A percentile compares a stretch with the other conserved stretches of the same genome.
phyloP scores from a whole-genome alignment of 1,140 invertebrate species.

The Nasonia vitripennis region DNA sequence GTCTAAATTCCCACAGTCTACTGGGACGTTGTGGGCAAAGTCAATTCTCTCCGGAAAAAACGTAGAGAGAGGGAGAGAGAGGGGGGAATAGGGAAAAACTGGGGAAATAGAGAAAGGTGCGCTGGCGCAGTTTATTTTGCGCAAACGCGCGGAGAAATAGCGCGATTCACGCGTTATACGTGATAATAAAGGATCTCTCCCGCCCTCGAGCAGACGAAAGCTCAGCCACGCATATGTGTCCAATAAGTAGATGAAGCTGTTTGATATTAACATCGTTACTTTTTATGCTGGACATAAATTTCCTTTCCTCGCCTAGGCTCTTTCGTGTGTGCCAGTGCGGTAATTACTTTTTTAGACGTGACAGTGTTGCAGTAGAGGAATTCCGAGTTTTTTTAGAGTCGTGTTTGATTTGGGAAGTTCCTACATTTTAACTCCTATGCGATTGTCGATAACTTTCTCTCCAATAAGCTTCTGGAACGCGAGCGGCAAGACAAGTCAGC shows the following conservation, averaged over 20 bases:
- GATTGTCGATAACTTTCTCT: no score
- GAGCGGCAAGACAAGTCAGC: no score
- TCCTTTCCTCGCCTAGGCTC: neutral
- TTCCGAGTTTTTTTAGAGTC: neutral
- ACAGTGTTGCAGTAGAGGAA: neutral
- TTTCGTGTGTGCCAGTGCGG: neutral
- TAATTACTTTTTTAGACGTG: neutral
- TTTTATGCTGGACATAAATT: neutral
- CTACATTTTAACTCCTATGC: no score
- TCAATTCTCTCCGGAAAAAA: neutral
- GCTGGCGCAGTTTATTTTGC: neutral
- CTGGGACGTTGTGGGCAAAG: neutral
- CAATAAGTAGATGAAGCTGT: neutral
- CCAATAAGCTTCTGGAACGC: no score
- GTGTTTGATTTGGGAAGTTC: neutral
- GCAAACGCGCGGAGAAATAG: slow-evolving; percentile 1
- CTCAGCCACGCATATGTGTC: slow-evolving; percentile 4
- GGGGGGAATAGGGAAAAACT: neutral
- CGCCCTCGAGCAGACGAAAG: neutral
- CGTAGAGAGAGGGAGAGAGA: neutral
- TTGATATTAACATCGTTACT: slow-evolving; percentile 18
- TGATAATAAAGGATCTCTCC: neutral
- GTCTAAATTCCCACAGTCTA: neutral
- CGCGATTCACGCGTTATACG: neutral
- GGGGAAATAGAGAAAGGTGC: neutral